These are phyloP conservation scores for Aphaenogaster rudis DNA, from an alignment of 1,140 invertebrate genomes.

Conservation along the genomic window DNA sequence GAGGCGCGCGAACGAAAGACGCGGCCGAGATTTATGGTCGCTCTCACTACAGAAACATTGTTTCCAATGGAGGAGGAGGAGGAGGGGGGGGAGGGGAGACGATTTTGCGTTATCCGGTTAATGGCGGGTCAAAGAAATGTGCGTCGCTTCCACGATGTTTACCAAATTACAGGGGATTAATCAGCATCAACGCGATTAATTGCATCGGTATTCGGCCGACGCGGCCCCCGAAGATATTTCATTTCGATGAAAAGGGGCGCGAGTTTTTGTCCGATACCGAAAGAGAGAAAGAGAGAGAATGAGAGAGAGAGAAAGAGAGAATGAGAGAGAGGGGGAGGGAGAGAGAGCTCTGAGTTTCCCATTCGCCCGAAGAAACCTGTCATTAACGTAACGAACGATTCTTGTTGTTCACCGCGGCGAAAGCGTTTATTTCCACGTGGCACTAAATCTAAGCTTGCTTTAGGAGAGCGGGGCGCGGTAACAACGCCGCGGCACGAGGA, in stretches of 20 bases:
- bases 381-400: constrained; percentile 74
- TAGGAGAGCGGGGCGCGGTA: constrained; percentile 55
- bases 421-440: constrained; percentile 73
- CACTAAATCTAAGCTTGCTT: constrained; percentile 74
- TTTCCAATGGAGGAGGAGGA: constrained; percentile 28
- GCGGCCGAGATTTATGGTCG: constrained; percentile 66
- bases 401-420: constrained; percentile 75
- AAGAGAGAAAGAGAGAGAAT: background rate
- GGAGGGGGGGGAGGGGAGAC: background rate
- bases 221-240: constrained; percentile 48
- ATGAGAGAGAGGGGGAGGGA: background rate
- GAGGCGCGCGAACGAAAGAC: constrained; percentile 60
- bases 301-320: background rate
- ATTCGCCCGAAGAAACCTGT: constrained; percentile 63
- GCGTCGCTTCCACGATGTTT: constrained; percentile 51
- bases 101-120: constrained; percentile 49
- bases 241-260: constrained; percentile 48
- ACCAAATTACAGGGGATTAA: constrained; percentile 51
- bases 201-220: constrained; percentile 31
- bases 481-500: constrained; percentile 65
- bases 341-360: background rate
- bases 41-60: constrained; percentile 43
- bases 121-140: constrained; percentile 37
- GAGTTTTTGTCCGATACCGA: constrained; percentile 36
- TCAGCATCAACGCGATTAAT: constrained; percentile 56